phyloP scores from a whole-genome alignment of 2,888 invertebrate genomes.

The Cylindroiulus punctatus region DNA sequence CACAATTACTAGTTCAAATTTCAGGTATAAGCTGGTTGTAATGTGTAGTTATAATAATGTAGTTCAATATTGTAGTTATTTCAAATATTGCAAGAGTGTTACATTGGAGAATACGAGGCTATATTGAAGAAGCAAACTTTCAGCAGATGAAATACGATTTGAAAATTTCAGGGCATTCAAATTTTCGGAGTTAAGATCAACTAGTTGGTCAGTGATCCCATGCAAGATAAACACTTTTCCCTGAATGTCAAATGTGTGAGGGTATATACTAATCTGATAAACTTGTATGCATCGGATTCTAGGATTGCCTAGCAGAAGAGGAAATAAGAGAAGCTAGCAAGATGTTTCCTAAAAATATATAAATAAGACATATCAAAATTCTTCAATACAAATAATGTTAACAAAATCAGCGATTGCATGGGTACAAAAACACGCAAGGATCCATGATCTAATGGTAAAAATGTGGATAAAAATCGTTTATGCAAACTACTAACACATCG shows the following conservation, averaged over 20 bases:
- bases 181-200: no score
- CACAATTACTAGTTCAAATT: no score
- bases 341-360: background rate
- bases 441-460: background rate
- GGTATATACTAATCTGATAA: no score
- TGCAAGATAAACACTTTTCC: no score
- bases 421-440: background rate
- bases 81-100: background rate
- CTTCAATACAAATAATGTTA: background rate
- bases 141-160: background rate
- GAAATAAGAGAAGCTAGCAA: background rate
- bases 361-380: background rate
- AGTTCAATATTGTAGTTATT: no score
- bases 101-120: background rate
- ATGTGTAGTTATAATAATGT: no score
- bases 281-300: no score
- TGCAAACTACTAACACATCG: background rate
- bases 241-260: no score
- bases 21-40: no score
- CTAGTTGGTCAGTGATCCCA: no score
- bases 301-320: no score
- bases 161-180: background rate
- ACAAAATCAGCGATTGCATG: background rate
- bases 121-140: background rate
- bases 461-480: background rate